phyloP scores from a whole-genome alignment of 2,797 vertebrate species.

The Anableps anableps region DNA sequence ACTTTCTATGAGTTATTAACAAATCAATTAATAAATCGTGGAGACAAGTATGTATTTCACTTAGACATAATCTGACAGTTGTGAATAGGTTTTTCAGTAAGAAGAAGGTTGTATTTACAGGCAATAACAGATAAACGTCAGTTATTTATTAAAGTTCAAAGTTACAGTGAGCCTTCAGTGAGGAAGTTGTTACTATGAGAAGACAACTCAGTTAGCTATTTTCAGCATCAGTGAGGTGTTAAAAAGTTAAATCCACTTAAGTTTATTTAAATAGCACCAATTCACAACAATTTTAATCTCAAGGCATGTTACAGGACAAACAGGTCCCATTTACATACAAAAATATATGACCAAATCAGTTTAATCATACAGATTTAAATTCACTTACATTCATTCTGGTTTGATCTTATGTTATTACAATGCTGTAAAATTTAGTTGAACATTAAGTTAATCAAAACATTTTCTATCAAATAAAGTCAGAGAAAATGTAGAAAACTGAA shows the following conservation, averaged over 20 bases:
- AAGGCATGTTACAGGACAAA: background rate
- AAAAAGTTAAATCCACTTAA: background rate
- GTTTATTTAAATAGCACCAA: background rate
- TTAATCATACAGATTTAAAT: too few relatives aligned
- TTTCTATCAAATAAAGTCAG: too few relatives aligned
- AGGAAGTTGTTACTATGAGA: background rate
- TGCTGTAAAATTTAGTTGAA: too few relatives aligned
- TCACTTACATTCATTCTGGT: too few relatives aligned
- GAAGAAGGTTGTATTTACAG: background rate
- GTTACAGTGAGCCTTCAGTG: background rate
- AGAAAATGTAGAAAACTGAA: too few relatives aligned
- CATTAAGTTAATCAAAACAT: too few relatives aligned
- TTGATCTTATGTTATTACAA: too few relatives aligned
- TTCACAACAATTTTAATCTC: background rate
- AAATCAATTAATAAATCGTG: background rate
- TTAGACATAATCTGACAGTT: too few relatives aligned
- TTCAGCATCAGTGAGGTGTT: too few relatives aligned
- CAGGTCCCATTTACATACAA: background rate
- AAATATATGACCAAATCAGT: too few relatives aligned
- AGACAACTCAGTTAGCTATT: too few relatives aligned
- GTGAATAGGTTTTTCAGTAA: background rate
- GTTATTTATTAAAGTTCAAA: background rate
- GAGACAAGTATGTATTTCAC: background rate
- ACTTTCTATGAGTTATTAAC: background rate
- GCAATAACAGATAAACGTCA: background rate